Conservation (phyloP, 2,797 vertebrate genomes). For the Hirundo rustica region DNA sequence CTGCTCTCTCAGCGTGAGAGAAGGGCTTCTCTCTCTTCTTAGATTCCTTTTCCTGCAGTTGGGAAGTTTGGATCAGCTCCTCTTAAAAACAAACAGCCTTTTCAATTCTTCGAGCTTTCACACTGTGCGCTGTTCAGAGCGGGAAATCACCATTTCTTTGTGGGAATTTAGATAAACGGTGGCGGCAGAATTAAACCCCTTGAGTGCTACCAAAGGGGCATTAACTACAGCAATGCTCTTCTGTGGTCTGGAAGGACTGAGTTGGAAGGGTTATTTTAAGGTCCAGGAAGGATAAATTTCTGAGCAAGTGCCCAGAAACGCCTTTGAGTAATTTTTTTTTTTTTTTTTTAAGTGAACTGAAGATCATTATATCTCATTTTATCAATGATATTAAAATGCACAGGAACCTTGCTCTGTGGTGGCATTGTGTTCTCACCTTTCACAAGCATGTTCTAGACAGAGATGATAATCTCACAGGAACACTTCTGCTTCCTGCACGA, state of each 20-base stretch:
- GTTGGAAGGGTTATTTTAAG: background rate
- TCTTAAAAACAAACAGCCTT: background rate
- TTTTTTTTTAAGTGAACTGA: background rate
- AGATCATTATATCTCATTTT: background rate
- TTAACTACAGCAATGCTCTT: background rate
- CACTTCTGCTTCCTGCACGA: constrained; percentile 3
- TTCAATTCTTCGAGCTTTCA: background rate
- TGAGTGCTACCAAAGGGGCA: background rate
- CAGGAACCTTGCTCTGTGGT: background rate
- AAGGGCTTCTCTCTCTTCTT: background rate
- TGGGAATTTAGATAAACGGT: background rate
- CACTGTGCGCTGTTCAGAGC: background rate
- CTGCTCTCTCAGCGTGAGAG: background rate
- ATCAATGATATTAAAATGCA: background rate
- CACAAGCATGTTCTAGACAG: background rate
- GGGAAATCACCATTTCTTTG: background rate
- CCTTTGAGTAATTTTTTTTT: background rate
- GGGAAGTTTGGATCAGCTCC: background rate
- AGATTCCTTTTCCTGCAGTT: background rate
- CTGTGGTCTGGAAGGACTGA: background rate
- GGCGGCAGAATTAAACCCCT: background rate
- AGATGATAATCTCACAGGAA: constrained; percentile 51
- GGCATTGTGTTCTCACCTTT: constrained; percentile 27
- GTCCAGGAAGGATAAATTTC: background rate
- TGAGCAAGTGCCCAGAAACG: background rate